Percentiles rank a stretch among this genome's conserved stretches.
phyloP scores from a whole-genome alignment of 2,888 invertebrate species.

The Antitype chi region DNA sequence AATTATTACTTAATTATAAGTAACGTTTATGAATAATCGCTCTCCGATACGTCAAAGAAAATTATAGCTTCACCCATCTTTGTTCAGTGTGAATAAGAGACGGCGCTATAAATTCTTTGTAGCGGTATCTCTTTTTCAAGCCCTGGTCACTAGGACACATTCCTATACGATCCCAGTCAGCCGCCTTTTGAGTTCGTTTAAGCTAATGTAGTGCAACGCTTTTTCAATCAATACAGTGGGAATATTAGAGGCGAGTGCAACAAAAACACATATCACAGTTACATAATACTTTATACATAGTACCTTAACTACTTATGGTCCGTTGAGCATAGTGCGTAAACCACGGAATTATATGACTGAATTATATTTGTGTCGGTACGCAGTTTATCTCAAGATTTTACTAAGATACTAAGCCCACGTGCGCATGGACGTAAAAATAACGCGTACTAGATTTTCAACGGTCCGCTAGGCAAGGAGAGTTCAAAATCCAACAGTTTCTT shows the following conservation, averaged over 20 bases:
- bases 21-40: too few relatives aligned
- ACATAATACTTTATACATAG: slow-evolving; percentile 75
- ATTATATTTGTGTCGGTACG: not conserved
- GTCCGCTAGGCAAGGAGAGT: too few relatives aligned
- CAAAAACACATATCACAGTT: slow-evolving; percentile 70
- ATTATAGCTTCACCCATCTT: not conserved
- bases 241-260: slow-evolving; percentile 13
- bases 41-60: not conserved
- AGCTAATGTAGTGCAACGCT: not conserved
- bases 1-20: too few relatives aligned
- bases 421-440: too few relatives aligned
- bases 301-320: not conserved
- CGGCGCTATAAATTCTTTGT: not conserved
- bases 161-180: not conserved
- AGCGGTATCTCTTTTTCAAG: not conserved
- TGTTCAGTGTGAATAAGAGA: not conserved
- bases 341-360: not conserved
- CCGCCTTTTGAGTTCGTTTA: not conserved
- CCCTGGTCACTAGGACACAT: not conserved
- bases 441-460: too few relatives aligned
- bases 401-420: not conserved
- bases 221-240: slow-evolving; percentile 9
- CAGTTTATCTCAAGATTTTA: not conserved
- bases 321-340: not conserved
- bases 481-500: too few relatives aligned